Conservation (phyloP, 1,140 invertebrate genomes). For the Antheraea mylitta region DNA sequence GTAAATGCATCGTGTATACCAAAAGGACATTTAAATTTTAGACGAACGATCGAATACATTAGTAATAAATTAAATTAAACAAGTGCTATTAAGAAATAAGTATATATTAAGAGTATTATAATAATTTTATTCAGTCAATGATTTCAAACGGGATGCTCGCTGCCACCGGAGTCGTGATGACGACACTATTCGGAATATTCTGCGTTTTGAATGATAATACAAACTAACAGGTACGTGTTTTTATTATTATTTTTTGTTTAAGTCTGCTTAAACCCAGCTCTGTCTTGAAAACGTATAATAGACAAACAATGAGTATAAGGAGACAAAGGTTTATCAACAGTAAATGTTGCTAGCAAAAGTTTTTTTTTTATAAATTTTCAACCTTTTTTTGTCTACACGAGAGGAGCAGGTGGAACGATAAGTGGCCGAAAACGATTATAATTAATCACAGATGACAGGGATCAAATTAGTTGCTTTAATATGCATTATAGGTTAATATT, state of each 20-base stretch:
- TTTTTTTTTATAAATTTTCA: too few relatives aligned
- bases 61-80: slow-evolving; percentile 33
- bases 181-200: slow-evolving; percentile 30
- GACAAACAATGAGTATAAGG: neutral
- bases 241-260: slow-evolving; percentile 10
- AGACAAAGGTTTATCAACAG: neutral
- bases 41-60: slow-evolving; percentile 48
- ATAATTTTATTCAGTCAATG: slow-evolving; percentile 22
- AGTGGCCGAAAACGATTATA: too few relatives aligned
- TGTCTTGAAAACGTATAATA: neutral
- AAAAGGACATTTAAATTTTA: slow-evolving; percentile 50
- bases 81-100: slow-evolving; percentile 57
- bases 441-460: too few relatives aligned
- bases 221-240: slow-evolving; percentile 53
- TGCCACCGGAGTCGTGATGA: slow-evolving; percentile 14
- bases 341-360: too few relatives aligned
- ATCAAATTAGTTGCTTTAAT: too few relatives aligned
- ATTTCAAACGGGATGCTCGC: slow-evolving; percentile 30
- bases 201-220: slow-evolving; percentile 60
- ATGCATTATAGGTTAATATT: too few relatives aligned
- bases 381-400: too few relatives aligned
- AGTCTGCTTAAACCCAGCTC: neutral
- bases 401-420: too few relatives aligned
- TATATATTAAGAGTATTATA: slow-evolving; percentile 36
- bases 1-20: slow-evolving; percentile 33